phyloP scores from a whole-genome alignment of 1,140 invertebrate genomes.

The Tigriopus japonicus region DNA sequence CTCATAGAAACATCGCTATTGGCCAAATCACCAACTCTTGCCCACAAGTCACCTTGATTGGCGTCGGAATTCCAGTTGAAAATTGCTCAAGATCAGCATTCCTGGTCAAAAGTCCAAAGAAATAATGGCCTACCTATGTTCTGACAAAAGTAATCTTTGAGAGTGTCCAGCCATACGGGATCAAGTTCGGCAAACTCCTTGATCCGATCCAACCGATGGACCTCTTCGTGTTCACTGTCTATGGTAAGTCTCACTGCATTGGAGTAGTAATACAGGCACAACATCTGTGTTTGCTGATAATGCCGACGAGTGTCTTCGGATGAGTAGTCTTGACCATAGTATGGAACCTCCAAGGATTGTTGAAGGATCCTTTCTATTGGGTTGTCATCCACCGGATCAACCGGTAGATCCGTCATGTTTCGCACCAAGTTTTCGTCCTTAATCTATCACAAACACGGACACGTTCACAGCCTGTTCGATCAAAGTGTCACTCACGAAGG shows the following conservation, averaged over 20 bases:
- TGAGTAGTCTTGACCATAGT: background rate
- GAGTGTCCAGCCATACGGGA: background rate
- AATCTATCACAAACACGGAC: background rate
- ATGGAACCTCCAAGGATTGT: background rate
- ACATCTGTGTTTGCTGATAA: constrained; percentile 28
- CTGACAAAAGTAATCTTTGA: background rate
- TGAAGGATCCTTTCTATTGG: background rate
- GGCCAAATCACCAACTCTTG: background rate
- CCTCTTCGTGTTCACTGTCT: constrained; percentile 33
- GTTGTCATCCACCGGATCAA: background rate
- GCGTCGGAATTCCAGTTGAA: background rate
- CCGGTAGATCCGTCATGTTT: background rate
- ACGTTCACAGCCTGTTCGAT: no score
- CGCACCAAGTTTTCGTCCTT: background rate
- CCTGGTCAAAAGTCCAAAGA: background rate
- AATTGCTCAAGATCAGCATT: background rate
- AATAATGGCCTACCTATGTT: background rate
- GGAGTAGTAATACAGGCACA: constrained; percentile 57
- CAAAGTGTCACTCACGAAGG: no score
- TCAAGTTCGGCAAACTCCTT: constrained; percentile 38
- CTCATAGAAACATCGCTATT: background rate
- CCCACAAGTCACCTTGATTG: background rate
- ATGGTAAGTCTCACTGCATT: constrained; percentile 39
- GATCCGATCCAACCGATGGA: constrained; percentile 56
- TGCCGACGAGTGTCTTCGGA: background rate